These are phyloP conservation scores for Malthinus flaveolus DNA, from an alignment of 2,888 invertebrate species.

Conservation along the genomic window DNA sequence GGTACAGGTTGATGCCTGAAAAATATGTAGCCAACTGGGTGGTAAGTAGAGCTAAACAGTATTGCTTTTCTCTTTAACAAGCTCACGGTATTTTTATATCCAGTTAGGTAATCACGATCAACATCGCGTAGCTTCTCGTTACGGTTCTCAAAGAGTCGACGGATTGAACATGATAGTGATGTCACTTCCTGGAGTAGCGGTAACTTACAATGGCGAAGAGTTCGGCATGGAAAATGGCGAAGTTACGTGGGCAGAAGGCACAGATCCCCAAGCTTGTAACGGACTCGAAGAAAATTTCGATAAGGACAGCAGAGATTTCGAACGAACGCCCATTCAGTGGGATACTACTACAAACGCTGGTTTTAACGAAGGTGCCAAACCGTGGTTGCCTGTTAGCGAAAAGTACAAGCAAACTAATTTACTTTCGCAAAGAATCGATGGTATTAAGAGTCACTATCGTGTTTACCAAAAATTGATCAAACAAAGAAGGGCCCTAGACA, in stretches of 20 bases:
- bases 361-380: conserved; percentile 52
- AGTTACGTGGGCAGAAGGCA: conserved; percentile 55
- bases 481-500: conserved; percentile 56
- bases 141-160: conserved; percentile 69
- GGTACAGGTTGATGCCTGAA: conserved; percentile 66
- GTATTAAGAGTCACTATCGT: conserved; percentile 62
- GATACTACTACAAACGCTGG: conserved; percentile 63
- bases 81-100: not conserved
- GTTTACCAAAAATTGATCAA: conserved; percentile 63
- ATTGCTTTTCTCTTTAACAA: not conserved
- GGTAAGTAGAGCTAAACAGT: conserved; percentile 56
- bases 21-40: conserved; percentile 74
- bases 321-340: conserved; percentile 84
- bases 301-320: conserved; percentile 70
- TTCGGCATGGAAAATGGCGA: conserved; percentile 69
- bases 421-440: conserved; percentile 53
- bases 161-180: conserved; percentile 81
- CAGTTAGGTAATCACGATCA: conserved; percentile 79
- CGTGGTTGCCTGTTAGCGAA: conserved; percentile 72
- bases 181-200: conserved; percentile 82
- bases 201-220: conserved; percentile 88
- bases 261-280: conserved; percentile 63
- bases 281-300: conserved; percentile 64
- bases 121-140: conserved; percentile 68
- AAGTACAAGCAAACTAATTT: conserved; percentile 65